Evolutionary conservation across 64 coral and sea anemone species (phyloP).

Genomic region (Montipora cactus): DNA sequence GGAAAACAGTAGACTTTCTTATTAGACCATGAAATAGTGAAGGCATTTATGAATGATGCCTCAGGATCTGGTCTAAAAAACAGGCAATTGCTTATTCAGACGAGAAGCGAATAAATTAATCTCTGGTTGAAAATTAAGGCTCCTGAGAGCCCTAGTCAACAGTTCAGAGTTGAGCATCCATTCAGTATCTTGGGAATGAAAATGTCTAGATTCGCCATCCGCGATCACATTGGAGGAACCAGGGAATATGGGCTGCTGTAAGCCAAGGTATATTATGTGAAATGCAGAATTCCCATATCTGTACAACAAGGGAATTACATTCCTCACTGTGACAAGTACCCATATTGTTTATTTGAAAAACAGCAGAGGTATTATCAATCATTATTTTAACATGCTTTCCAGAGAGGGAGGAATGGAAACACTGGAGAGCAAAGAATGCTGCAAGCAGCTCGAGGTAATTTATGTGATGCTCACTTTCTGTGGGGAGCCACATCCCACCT

Average conservation of each 20-base stretch:
- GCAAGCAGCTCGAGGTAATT: constrained; percentile 40
- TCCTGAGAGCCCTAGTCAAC: background rate
- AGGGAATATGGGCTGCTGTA: background rate
- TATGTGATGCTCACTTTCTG: constrained; percentile 28
- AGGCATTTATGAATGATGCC: too few relatives aligned
- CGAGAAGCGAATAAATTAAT: constrained; percentile 69
- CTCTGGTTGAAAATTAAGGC: constrained; percentile 40
- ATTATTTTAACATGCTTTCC: constrained; percentile 68
- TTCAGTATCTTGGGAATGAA: too few relatives aligned
- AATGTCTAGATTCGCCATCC: background rate
- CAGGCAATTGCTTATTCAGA: constrained; percentile 45
- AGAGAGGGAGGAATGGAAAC: constrained; percentile 5
- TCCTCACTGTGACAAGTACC: too few relatives aligned
- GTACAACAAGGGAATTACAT: too few relatives aligned
- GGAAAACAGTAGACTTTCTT: too few relatives aligned
- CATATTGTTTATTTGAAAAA: constrained; percentile 58
- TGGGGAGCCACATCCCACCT: background rate
- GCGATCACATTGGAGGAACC: constrained; percentile 37
- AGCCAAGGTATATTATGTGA: constrained; percentile 55
- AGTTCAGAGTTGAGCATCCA: too few relatives aligned
- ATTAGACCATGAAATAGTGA: background rate
- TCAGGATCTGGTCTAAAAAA: constrained; percentile 5
- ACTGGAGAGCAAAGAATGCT: background rate
- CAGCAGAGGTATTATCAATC: constrained; percentile 69
- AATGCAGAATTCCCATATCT: constrained; percentile 64